Conservation (phyloP, 2,888 invertebrate species). For the Teleiodes luculella region DNA sequence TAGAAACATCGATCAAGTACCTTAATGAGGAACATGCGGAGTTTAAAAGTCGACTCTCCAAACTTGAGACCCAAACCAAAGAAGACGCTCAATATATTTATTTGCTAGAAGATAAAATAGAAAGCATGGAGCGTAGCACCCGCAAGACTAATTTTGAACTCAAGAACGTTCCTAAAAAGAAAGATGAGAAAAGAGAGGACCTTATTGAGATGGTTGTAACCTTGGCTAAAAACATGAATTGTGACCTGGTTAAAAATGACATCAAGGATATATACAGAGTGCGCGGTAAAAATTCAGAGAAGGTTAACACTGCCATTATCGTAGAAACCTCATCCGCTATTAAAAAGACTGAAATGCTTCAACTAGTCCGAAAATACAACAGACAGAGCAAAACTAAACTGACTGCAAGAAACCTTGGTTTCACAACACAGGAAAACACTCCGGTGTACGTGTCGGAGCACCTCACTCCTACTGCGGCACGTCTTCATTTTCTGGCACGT, state of each 20-base stretch:
- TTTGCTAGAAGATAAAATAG: background rate
- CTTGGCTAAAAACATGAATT: background rate
- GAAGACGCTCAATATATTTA: background rate
- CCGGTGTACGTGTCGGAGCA: conserved; percentile 10
- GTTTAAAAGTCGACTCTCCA: conserved; percentile 18
- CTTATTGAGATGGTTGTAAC: background rate
- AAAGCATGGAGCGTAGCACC: background rate
- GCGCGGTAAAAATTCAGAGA: background rate
- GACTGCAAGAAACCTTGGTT: conserved; percentile 22
- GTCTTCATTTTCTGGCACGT: conserved; percentile 11
- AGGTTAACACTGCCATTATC: background rate
- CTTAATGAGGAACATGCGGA: conserved; percentile 20
- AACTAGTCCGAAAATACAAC: background rate
- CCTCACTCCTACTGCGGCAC: conserved; percentile 8
- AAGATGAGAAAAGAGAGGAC: background rate
- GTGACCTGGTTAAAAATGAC: background rate
- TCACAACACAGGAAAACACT: conserved; percentile 3
- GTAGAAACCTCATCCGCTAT: background rate
- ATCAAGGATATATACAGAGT: background rate
- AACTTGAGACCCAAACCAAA: conserved; percentile 5
- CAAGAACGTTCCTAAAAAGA: background rate
- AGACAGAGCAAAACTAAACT: conserved; percentile 8
- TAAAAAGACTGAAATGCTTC: background rate
- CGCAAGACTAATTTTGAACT: background rate
- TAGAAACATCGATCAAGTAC: conserved; percentile 20